Conservation (phyloP, 1,140 invertebrate species). For the Pollicipes pollicipes region DNA sequence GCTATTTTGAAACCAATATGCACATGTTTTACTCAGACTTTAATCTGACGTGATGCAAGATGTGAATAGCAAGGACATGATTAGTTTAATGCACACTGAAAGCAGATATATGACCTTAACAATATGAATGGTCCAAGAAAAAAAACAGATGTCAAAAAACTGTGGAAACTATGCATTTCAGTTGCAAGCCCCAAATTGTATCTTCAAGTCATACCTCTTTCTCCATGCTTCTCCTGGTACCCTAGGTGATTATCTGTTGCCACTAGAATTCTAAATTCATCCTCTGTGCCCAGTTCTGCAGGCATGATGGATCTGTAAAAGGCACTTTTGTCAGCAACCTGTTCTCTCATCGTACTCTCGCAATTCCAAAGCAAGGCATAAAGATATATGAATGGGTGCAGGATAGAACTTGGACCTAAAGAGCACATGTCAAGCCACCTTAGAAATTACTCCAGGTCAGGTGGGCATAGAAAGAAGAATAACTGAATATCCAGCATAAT, state of each 20-base stretch:
- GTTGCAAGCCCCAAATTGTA: background rate
- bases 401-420: no score
- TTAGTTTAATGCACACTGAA: conserved; percentile 9
- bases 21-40: conserved; percentile 7
- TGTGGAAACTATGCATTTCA: conserved; percentile 3
- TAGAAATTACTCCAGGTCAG: no score
- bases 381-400: no score
- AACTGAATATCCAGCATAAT: no score
- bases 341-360: no score
- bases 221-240: conserved; percentile 3
- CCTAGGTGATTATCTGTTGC: conserved; percentile 7
- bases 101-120: conserved; percentile 6
- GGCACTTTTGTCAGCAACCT: no score
- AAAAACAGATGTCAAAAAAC: background rate
- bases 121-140: background rate
- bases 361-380: no score
- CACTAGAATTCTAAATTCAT: conserved; percentile 2
- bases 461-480: no score
- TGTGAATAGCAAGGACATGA: conserved; percentile 9
- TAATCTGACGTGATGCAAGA: conserved; percentile 7
- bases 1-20: conserved; percentile 10
- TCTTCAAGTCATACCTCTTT: conserved; percentile 1
- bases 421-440: no score
- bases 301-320: background rate
- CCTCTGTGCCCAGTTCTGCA: background rate